Base-by-base conservation (phyloP, 2,797 vertebrate genomes). In the Rhinichthys osculus region DNA sequence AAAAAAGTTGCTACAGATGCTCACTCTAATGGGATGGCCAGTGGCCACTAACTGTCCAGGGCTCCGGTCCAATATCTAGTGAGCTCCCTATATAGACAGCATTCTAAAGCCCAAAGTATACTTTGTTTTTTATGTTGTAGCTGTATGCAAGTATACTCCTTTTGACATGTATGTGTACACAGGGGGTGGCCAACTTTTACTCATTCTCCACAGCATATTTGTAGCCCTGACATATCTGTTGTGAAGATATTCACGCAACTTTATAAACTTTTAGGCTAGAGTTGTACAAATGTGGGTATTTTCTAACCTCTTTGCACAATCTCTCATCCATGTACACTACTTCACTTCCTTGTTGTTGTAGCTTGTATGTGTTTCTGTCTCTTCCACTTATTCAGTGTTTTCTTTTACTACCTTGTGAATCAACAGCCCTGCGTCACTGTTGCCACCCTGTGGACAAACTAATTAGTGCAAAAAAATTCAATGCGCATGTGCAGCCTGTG, bases 1-100 rank as follows among this genome's bases (percentile, higher is more conserved):
- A 27, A 69, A 35, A 38, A 16, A 76, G 27, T 59, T 40, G 16
- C 59, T 74, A 27, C 76, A 44, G 57, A 73, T 73, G 69, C 59
- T 74, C 11, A 11, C 52, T 83, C 27, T 64, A 33, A 50, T 6
- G 42, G 23, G 69, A 87, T 79, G 54, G 30, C 33, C 38, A 40
- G 21, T 40, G 23, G 38, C 77, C 79, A 52, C 64, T 47, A 23
- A 57, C 7, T 40, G 47, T 57, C 19, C 64, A n/a, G 35, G 19
- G 50, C 30, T 77, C 50, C 11, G 1, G 1, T 57, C 11, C 74
- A 54, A 54, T 23, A 71, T 42, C 23, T 72, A 71, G 21, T 6
- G 9, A n/a, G 69, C 69, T n/a, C 6, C 69, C 69, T 40, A 70
- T 21, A 5, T 42, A 23, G 19, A 40, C 21, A 16, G 21, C n/a